Evolutionary conservation across 2,888 invertebrate species (phyloP), one percentile per base, ranked within the genome.

Genomic region (Bimastos eiseni): DNA sequence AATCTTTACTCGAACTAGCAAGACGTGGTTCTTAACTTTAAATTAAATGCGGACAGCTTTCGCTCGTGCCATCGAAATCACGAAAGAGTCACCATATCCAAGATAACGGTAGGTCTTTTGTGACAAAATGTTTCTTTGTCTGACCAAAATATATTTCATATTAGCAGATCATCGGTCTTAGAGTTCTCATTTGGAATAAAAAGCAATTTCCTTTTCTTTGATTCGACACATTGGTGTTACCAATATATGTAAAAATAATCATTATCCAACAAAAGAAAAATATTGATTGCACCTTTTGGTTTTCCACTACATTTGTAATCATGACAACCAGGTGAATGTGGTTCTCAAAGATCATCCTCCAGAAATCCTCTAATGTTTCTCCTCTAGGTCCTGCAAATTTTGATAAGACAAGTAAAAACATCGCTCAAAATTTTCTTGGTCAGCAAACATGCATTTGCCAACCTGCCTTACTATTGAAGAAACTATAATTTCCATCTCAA

Each of bases 311-410:
- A 96, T 98, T 98, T 88, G 98, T 99, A 93, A 99, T 98, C 98
- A 98, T 99, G 91, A 99, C 98, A 94, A 99, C 97, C 90, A 98
- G 98, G 94, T 97, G 97, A 91, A 98, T 98, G 49, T 97, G 96
- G 95, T 98, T 98, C 94, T 98, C 98, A 98, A 98, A 98, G 93
- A 98, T 97, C 98, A 99, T 98, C 89, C 98, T 96, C 98, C 98
- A 99, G 96, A 98, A 98, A 92, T 98, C 98, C 94, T 98, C 97
- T 94, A 98, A 97, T 5, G 98, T 98, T 88, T 97, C 44, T 89
- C 90, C 55, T 21, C 83, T 89, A 24, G 91, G 91, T 4, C 91
- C 91, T 91, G 55, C 8, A 70, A 8, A 8, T n/a, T 70, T 4
- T 30, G 0, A 4, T 70, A n/a, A 30, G 8, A 70, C 11, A 30